Percentiles rank a stretch among this genome's conserved stretches.
These are phyloP conservation scores for Sturmia bella DNA, from an alignment of 2,888 invertebrate genomes.

Conservation along the genomic window DNA sequence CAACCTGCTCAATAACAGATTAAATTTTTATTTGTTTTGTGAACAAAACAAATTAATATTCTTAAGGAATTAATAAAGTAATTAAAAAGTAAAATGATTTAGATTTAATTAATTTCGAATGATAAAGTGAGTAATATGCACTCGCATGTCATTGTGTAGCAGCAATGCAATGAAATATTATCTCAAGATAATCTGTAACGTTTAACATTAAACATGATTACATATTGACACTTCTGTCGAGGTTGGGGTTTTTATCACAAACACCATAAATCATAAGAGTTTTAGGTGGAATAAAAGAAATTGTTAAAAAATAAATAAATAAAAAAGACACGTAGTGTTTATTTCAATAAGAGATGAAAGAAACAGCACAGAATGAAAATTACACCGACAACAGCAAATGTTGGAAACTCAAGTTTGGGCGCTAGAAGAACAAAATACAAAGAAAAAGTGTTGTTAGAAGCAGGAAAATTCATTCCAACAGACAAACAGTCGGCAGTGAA, in stretches of 20 bases:
- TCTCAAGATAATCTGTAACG: conserved; percentile 48
- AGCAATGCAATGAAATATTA: conserved; percentile 19
- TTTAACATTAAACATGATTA: conserved; percentile 44
- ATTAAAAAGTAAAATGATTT: conserved; percentile 33
- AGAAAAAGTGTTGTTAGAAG: conserved; percentile 52
- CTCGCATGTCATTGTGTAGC: not conserved
- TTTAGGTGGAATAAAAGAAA: not conserved
- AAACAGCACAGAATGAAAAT: conserved; percentile 32
- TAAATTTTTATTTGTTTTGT: conserved; percentile 11
- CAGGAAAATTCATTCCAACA: conserved; percentile 15
- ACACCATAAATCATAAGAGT: conserved; percentile 41
- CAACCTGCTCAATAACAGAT: conserved; percentile 33
- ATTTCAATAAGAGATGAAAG: conserved; percentile 54
- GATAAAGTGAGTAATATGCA: not conserved
- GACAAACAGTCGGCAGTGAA: not conserved
- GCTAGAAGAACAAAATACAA: not conserved
- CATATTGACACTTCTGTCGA: conserved; percentile 25
- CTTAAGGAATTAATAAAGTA: conserved; percentile 19
- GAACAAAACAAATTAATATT: conserved; percentile 11
- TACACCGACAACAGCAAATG: not conserved
- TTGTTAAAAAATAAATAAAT: conserved; percentile 9
- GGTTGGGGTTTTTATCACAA: conserved; percentile 11
- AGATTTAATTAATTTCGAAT: conserved; percentile 41
- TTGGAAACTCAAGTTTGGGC: conserved; percentile 13
- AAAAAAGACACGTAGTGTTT: conserved; percentile 30